Evolutionary conservation across 2,888 invertebrate genomes (phyloP), one percentile per base, ranked within the genome.

Genomic region (Malthinus seriepunctatus): DNA sequence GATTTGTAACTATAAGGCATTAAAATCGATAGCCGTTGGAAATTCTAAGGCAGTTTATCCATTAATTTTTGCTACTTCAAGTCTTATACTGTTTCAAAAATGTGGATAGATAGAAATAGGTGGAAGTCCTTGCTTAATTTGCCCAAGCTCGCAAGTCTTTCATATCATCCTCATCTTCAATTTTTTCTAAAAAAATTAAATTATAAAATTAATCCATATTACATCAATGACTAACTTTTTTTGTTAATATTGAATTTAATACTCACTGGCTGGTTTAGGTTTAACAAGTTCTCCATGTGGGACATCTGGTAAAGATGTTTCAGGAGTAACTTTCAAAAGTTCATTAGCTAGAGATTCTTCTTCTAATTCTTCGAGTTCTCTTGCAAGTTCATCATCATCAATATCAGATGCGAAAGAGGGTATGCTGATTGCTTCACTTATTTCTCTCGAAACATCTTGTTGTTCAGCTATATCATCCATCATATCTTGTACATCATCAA

Each of bases 401-500:
- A 96, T 83, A 72, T 95, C 88, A 78, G 90, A 89, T 65, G 91
- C 92, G 81, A 96, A 96, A 33, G 95, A 91, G 60, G 98, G 98
- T 81, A 94, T 96, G 60, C 96, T 96, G 79, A 99, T 98, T 5
- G 98, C 98, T 77, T 97, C 96, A 0, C 96, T 95, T 72, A 99
- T 98, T 86, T 99, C 99, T 69, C 90, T 90, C 1, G 97, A 97
- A 50, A 99, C 91, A 78, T 98, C 97, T 80, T 98, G 97, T 80
- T 98, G 98, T 74, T 99, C 98, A 5, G 96, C 96, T 67, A 99
- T 96, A 72, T 99, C 98, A 76, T 99, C 98, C 97, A 99, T 98
- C 82, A 99, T 91, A 72, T 98, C 95, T 77, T 99, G 98, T 1
- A 99, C 97, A 82, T 97, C 90, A 81, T 97, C 97, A 39, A 97